Evolutionary conservation across 2,888 invertebrate species (phyloP).

Genomic region (Drosophila anceps): DNA sequence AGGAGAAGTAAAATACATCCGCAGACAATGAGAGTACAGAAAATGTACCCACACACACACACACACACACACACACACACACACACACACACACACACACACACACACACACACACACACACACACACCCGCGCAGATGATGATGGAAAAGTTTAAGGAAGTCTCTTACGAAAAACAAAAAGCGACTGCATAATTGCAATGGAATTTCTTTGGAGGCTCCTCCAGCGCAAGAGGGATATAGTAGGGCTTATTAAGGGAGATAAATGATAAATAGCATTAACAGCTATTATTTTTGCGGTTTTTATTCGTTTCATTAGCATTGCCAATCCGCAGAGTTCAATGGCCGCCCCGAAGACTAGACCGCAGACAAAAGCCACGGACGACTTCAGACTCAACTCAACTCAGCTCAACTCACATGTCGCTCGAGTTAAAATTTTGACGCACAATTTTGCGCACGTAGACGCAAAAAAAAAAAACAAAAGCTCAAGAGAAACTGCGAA

Average conservation of each 20-base stretch:
- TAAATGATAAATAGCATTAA: slow-evolving; percentile 36
- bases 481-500: slow-evolving; percentile 36
- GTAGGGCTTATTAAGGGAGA: slow-evolving; percentile 41
- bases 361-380: slow-evolving; percentile 27
- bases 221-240: slow-evolving; percentile 13
- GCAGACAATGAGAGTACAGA: slow-evolving; percentile 63
- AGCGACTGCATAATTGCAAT: slow-evolving; percentile 34
- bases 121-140: background rate
- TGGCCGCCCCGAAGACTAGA: slow-evolving; percentile 8
- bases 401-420: slow-evolving; percentile 4
- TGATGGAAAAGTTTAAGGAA: slow-evolving; percentile 34
- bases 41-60: slow-evolving; percentile 28
- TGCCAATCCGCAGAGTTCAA: slow-evolving; percentile 31
- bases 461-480: slow-evolving; percentile 40
- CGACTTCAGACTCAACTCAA: slow-evolving; percentile 9
- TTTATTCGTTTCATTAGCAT: slow-evolving; percentile 38
- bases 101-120: slow-evolving; percentile 17
- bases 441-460: slow-evolving; percentile 54
- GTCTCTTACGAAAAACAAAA: slow-evolving; percentile 9
- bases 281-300: slow-evolving; percentile 30
- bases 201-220: slow-evolving; percentile 15
- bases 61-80: slow-evolving; percentile 17
- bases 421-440: slow-evolving; percentile 47
- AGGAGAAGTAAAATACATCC: slow-evolving; percentile 22
- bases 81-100: slow-evolving; percentile 8